A percentile compares a stretch with the other conserved stretches of the same genome.
These are phyloP conservation scores for Augiades crinisus DNA, from an alignment of 2,888 invertebrate genomes.

Conservation along the genomic window DNA sequence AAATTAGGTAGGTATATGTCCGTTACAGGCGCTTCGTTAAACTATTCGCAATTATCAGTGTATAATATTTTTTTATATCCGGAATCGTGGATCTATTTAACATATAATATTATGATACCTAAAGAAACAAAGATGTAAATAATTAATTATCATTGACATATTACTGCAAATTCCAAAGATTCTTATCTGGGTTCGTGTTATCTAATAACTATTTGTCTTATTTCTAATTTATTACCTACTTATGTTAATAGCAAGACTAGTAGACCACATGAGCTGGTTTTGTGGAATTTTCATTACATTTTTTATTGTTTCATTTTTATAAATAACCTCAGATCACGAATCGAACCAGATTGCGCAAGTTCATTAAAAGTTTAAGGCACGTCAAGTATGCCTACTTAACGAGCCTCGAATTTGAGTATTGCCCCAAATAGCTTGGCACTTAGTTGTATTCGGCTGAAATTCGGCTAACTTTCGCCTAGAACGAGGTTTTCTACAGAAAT, in stretches of 20 bases:
- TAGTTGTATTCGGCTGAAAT: too few relatives aligned
- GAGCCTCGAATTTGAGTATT: too few relatives aligned
- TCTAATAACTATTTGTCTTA: slow-evolving; percentile 74
- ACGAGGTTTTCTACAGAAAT: too few relatives aligned
- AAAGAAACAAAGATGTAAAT: slow-evolving; percentile 46
- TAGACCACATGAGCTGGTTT: slow-evolving; percentile 65
- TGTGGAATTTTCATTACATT: slow-evolving; percentile 67
- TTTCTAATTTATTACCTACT: slow-evolving; percentile 66
- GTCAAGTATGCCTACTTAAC: too few relatives aligned
- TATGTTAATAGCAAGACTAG: slow-evolving; percentile 66
- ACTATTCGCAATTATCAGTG: too few relatives aligned
- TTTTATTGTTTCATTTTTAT: slow-evolving; percentile 66
- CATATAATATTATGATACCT: slow-evolving; percentile 29
- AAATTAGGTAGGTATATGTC: too few relatives aligned
- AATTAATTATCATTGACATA: slow-evolving; percentile 61
- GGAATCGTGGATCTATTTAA: slow-evolving; percentile 33
- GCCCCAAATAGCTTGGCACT: too few relatives aligned
- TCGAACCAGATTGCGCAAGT: too few relatives aligned
- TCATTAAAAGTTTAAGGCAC: too few relatives aligned
- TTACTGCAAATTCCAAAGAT: slow-evolving; percentile 57
- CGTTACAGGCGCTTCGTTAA: too few relatives aligned
- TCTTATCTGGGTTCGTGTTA: slow-evolving; percentile 49
- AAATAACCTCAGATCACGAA: too few relatives aligned
- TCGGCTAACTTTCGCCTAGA: too few relatives aligned
- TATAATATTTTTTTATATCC: slow-evolving; percentile 31